Evolutionary conservation across 2,888 invertebrate species (phyloP), one percentile per base, ranked within the genome.

Genomic region (Selenia dentaria): DNA sequence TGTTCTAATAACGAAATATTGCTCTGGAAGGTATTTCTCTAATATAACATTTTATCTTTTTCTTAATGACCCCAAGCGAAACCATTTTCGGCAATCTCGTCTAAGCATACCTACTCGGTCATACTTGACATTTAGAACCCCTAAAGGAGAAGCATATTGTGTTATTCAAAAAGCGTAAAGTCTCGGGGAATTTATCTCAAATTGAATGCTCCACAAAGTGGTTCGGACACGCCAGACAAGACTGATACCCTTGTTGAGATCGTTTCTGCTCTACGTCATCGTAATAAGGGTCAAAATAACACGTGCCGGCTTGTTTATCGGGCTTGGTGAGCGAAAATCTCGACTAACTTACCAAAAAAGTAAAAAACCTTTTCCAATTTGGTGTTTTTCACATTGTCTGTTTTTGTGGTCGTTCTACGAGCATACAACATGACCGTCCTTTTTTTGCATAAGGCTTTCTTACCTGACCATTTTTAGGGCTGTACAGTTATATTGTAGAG

Each of bases 401-500:
- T 38, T 27, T 32, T 24, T 11, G 11, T 36, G 25, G 0, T 18
- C 6, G 8, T 12, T 11, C 12, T 8, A 22, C 22, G 33, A 22
- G 22, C 11, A 1, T n/a, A 8, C 3, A 20, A 10, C 12, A 3
- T 8, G 18, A 11, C 12, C 9, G n/a, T 25, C 6, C 6, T 31
- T 45, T 45, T 45, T 45, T 25, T 4, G 9, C 33, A 9, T 4
- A 31, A 27, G 37, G 24, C 16, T 36, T 34, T 24, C 16, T 26
- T 55, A 55, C 51, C 49, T 51, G 51, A 11, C 18, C 26, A n/a
- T 56, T 45, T 12, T n/a, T n/a, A n/a, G n/a, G n/a, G n/a, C n/a
- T n/a, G n/a, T n/a, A n/a, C n/a, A n/a, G n/a, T n/a, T n/a, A n/a
- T n/a, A n/a, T n/a, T n/a, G n/a, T n/a, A n/a, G n/a, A n/a, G n/a